Percentiles rank a stretch among this genome's conserved stretches.
Evolutionary conservation across 1,140 invertebrate species (phyloP).

Genomic region (Tyrophagus putrescentiae): DNA sequence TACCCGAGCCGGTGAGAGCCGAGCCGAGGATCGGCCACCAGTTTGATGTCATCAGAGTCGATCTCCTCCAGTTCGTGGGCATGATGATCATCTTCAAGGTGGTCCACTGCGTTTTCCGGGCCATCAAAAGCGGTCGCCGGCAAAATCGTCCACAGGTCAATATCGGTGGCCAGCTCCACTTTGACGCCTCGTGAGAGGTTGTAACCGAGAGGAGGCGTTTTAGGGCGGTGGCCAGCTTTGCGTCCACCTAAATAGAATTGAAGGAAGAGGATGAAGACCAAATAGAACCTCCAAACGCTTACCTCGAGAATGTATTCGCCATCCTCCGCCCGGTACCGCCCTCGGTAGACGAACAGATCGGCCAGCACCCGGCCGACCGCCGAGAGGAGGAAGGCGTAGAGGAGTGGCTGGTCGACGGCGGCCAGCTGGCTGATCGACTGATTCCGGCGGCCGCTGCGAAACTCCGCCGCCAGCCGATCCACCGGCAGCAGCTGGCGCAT

Average conservation of each 20-base stretch:
- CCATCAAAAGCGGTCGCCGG: background rate
- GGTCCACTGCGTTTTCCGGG: background rate
- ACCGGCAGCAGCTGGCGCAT: slow-evolving; percentile 46
- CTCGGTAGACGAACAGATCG: slow-evolving; percentile 64
- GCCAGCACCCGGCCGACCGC: slow-evolving; percentile 66
- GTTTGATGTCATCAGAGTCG: slow-evolving; percentile 12
- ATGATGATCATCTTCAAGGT: background rate
- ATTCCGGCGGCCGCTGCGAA: background rate
- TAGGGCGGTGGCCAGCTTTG: slow-evolving; percentile 7
- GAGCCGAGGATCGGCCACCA: slow-evolving; percentile 11
- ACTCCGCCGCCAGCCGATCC: slow-evolving; percentile 21
- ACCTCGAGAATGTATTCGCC: slow-evolving; percentile 13
- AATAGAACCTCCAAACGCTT: background rate
- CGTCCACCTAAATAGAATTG: slow-evolving; percentile 17
- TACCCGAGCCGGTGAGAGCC: background rate
- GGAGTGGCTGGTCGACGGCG: slow-evolving; percentile 34
- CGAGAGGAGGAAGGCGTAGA: slow-evolving; percentile 69
- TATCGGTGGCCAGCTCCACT: slow-evolving; percentile 10
- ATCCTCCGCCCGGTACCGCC: slow-evolving; percentile 31
- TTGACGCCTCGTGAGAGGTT: background rate
- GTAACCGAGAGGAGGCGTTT: slow-evolving; percentile 13
- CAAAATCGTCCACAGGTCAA: slow-evolving; percentile 11
- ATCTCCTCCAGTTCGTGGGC: background rate
- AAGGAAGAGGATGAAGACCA: background rate
- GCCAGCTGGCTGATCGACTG: background rate